A percentile compares a stretch with the other conserved stretches of the same genome.
Conservation (phyloP, 2,888 invertebrate genomes). For the Orthosia gothica region DNA sequence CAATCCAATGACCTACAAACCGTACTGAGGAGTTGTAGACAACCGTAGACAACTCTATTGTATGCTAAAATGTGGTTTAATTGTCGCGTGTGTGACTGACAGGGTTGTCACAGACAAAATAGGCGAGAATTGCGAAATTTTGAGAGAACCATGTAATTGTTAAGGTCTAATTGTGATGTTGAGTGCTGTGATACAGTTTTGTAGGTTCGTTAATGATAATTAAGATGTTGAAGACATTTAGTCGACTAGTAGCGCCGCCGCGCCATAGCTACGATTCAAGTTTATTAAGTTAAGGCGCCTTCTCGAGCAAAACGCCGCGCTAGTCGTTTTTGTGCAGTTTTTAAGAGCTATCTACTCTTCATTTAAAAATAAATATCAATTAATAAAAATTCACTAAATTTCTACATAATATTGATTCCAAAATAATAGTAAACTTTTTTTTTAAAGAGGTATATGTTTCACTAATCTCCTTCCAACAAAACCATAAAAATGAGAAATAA, state of each 20-base stretch:
- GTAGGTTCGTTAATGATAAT: constrained; percentile 29
- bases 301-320: too few species aligned
- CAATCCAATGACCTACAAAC: constrained; percentile 81
- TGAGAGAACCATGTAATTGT: constrained; percentile 22
- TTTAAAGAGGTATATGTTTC: too few species aligned
- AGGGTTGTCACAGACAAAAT: constrained; percentile 54
- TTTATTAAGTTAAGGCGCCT: background rate
- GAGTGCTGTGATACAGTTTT: constrained; percentile 19
- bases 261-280: too few species aligned
- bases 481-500: too few species aligned
- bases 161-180: constrained; percentile 31
- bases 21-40: constrained; percentile 66
- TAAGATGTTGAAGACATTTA: background rate
- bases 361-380: too few species aligned
- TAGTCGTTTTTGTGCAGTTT: too few species aligned
- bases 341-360: too few species aligned
- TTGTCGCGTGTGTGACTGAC: constrained; percentile 70
- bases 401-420: too few species aligned
- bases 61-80: constrained; percentile 82
- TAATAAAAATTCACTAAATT: too few species aligned
- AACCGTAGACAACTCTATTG: constrained; percentile 78
- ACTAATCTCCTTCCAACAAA: too few species aligned
- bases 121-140: constrained; percentile 28
- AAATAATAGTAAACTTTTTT: too few species aligned
- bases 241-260: background rate